Conservation (phyloP, 2,888 invertebrate species). For the Eupithecia insigniata region DNA sequence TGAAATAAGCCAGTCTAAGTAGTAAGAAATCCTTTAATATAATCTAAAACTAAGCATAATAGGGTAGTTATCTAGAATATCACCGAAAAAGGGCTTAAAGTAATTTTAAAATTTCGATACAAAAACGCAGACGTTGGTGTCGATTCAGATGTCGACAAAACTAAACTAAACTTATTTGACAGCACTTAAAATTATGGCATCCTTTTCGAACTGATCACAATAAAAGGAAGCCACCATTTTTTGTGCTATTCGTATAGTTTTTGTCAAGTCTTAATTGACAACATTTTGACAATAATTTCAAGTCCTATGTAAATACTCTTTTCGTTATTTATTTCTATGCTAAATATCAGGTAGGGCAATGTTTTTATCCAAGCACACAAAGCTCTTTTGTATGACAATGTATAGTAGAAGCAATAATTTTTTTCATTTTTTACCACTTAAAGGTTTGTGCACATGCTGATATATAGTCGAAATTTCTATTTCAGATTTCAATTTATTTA, state of each 20-base stretch:
- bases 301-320: neutral
- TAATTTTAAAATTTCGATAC: neutral
- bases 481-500: too few species aligned
- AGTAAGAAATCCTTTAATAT: neutral
- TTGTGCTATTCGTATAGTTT: neutral
- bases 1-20: neutral
- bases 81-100: neutral
- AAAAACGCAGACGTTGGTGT: neutral
- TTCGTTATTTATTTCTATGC: neutral
- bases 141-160: neutral
- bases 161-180: neutral
- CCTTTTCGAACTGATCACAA: neutral
- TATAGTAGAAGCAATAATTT: neutral
- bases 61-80: neutral
- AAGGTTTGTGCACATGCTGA: neutral
- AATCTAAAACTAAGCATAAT: neutral
- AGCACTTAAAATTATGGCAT: neutral
- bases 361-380: neutral
- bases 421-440: neutral
- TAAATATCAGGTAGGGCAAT: neutral
- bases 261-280: neutral
- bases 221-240: neutral
- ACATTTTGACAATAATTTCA: neutral
- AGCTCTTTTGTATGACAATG: neutral
- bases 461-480: too few species aligned